Conservation (phyloP, 2,888 invertebrate species). For the Drymonia ruficornis region DNA sequence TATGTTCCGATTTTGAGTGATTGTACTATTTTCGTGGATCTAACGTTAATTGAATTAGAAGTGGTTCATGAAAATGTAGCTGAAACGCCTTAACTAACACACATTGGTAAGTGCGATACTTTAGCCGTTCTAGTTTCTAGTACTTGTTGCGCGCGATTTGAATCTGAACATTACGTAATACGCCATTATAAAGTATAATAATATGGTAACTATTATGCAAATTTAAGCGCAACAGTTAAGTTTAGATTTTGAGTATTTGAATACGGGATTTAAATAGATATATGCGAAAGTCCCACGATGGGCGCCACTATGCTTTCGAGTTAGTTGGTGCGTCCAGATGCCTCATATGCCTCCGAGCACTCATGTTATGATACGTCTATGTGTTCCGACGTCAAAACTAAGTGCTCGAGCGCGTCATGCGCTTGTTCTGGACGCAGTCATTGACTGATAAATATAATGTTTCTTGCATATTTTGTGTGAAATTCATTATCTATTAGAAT, state of each 20-base stretch:
- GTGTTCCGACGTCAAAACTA: too few relatives aligned
- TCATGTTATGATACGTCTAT: too few relatives aligned
- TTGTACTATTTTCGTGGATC: slow-evolving; percentile 48
- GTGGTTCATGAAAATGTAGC: slow-evolving; percentile 66
- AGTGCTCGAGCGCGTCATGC: too few relatives aligned
- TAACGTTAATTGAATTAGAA: slow-evolving; percentile 53
- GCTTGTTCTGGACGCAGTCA: too few relatives aligned
- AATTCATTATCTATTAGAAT: too few relatives aligned
- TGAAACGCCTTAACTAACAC: slow-evolving; percentile 33
- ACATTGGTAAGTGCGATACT: slow-evolving; percentile 57
- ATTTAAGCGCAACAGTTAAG: not conserved
- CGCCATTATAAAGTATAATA: slow-evolving; percentile 50
- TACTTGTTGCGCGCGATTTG: slow-evolving; percentile 75
- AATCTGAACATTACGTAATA: slow-evolving; percentile 69
- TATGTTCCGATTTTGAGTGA: slow-evolving; percentile 46
- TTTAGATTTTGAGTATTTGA: not conserved
- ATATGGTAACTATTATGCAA: slow-evolving; percentile 11
- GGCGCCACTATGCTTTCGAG: slow-evolving; percentile 33
- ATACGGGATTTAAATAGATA: not conserved
- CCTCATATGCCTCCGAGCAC: too few relatives aligned
- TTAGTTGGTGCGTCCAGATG: too few relatives aligned
- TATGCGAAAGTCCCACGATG: slow-evolving; percentile 24
- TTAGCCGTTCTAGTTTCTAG: slow-evolving; percentile 51
- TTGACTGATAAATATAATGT: not conserved
- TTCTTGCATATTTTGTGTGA: not conserved